phyloP scores from a whole-genome alignment of 2,113 vertebrate species.

The Anas platyrhynchos region DNA sequence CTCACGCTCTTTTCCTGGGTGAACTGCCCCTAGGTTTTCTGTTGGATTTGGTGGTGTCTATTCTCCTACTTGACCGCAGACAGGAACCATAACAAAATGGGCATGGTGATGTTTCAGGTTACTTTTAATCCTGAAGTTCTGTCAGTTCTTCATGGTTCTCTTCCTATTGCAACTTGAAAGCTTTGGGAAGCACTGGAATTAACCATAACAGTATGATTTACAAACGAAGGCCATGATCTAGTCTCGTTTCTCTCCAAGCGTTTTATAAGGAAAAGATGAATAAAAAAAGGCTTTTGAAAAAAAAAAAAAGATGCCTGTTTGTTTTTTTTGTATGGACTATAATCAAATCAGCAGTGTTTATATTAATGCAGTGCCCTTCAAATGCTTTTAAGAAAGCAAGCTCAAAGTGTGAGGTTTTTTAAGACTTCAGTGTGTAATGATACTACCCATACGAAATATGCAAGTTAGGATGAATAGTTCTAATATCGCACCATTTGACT shows the following conservation, averaged over 20 bases:
- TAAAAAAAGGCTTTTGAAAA: too few species aligned
- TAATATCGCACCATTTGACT: background rate
- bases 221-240: background rate
- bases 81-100: background rate
- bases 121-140: background rate
- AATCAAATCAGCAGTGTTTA: background rate
- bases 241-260: background rate
- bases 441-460: background rate
- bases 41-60: background rate
- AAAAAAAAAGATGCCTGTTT: background rate
- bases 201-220: background rate
- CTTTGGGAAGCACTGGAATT: background rate
- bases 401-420: background rate
- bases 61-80: background rate
- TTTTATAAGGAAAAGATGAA: background rate
- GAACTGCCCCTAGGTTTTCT: background rate
- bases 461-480: background rate
- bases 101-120: background rate
- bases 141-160: background rate
- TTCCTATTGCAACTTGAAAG: background rate
- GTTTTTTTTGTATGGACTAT: background rate
- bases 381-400: background rate
- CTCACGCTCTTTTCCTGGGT: background rate
- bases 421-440: background rate
- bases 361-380: background rate